Conservation (phyloP, 2,888 invertebrate genomes). For the Andrena minutula region DNA sequence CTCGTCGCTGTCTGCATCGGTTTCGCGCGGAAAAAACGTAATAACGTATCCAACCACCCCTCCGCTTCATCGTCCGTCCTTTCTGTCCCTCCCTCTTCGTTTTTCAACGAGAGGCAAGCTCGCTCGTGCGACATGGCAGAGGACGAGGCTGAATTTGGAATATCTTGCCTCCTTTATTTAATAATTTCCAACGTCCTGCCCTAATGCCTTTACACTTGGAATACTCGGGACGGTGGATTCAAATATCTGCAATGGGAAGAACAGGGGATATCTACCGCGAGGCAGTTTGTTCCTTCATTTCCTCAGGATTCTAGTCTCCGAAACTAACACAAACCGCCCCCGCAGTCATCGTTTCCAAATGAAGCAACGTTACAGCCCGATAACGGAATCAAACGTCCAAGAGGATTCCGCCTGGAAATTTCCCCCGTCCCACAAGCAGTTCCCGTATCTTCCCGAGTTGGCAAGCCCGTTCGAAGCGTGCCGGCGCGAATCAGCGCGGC, state of each 20-base stretch:
- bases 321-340: too few relatives aligned
- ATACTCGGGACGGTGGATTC: too few relatives aligned
- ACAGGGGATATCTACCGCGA: too few relatives aligned
- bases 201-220: too few relatives aligned
- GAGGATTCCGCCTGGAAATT: neutral
- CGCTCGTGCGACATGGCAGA: slow-evolving; percentile 77
- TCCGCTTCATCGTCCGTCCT: slow-evolving; percentile 6
- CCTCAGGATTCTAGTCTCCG: too few relatives aligned
- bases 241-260: too few relatives aligned
- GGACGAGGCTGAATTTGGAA: slow-evolving; percentile 78
- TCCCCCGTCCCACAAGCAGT: neutral
- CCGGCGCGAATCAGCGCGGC: slow-evolving; percentile 27
- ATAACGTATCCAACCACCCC: slow-evolving; percentile 56
- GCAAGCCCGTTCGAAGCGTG: neutral
- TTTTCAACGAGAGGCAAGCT: slow-evolving; percentile 56
- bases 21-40: slow-evolving; percentile 64
- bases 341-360: neutral
- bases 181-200: neutral
- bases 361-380: neutral
- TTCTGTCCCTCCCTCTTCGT: neutral
- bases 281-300: too few relatives aligned
- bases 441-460: slow-evolving; percentile 19
- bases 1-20: slow-evolving; percentile 54
- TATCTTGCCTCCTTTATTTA: slow-evolving; percentile 57
- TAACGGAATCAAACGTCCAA: slow-evolving; percentile 22